Percentiles rank a stretch among this genome's conserved stretches.
Evolutionary conservation across 2,888 invertebrate species (phyloP).

Genomic region (Lysandra bellargus): DNA sequence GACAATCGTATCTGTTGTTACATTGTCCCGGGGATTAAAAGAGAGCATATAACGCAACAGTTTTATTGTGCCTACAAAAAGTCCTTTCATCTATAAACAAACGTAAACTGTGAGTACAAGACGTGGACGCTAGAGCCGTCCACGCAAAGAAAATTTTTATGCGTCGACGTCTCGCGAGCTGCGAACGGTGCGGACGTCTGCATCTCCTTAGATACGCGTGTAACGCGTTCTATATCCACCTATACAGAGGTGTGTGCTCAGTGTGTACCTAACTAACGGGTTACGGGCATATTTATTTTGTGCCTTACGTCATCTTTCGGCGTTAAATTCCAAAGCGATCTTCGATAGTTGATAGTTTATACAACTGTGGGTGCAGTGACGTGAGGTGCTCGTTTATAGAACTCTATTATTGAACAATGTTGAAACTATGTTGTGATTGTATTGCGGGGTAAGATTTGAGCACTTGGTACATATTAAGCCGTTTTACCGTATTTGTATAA

Average conservation of each 20-base stretch:
- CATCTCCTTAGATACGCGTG: not conserved
- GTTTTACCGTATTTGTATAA: not conserved
- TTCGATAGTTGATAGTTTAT: conserved; percentile 45
- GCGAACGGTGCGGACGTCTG: not conserved
- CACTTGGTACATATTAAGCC: not conserved
- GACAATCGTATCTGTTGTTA: not conserved
- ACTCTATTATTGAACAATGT: conserved; percentile 56
- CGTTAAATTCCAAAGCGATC: conserved; percentile 44
- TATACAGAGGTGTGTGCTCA: conserved; percentile 50
- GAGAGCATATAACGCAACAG: not conserved
- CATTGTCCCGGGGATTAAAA: too few species aligned
- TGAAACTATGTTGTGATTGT: conserved; percentile 73
- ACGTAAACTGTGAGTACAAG: not conserved
- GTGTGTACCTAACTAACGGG: conserved; percentile 35
- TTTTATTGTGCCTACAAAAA: too few species aligned
- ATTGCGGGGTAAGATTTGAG: conserved; percentile 60
- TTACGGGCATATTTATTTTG: conserved; percentile 59
- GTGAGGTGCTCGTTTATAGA: conserved; percentile 46
- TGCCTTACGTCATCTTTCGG: conserved; percentile 65
- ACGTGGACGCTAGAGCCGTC: not conserved
- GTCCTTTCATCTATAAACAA: not conserved
- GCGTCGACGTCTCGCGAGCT: not conserved
- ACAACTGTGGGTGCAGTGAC: conserved; percentile 38
- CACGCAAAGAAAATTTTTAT: too few species aligned
- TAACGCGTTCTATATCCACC: not conserved